Conservation (phyloP, 53 echinoderm and acorn worm species). For the Holothuria leucospilota region DNA sequence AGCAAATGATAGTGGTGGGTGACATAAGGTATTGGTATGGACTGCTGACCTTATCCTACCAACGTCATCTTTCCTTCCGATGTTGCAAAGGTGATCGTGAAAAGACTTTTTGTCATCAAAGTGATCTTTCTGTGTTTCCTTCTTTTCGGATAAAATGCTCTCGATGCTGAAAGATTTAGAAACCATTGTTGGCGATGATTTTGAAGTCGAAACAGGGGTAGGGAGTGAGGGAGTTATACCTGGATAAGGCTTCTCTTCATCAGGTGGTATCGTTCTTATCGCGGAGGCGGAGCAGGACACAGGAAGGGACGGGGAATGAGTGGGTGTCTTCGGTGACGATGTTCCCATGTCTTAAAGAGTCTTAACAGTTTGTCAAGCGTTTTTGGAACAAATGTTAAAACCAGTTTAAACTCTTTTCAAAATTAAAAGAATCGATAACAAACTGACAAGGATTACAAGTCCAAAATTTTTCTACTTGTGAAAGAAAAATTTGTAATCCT, state of each 20-base stretch:
- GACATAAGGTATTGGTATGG: not conserved
- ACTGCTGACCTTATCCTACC: not conserved
- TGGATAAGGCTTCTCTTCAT: not conserved
- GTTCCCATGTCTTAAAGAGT: too few species aligned
- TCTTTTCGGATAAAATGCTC: conserved; percentile 34
- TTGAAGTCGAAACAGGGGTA: not conserved
- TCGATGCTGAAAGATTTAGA: conserved; percentile 30
- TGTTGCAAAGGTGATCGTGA: not conserved
- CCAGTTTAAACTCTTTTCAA: too few species aligned
- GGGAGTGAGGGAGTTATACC: not conserved
- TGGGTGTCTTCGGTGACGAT: conserved; percentile 11
- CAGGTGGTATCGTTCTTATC: not conserved
- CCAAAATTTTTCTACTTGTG: too few species aligned
- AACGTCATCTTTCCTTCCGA: conserved; percentile 2
- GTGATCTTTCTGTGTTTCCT: not conserved
- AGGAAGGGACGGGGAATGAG: conserved; percentile 10
- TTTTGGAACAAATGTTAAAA: too few species aligned
- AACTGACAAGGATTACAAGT: too few species aligned
- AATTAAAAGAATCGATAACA: too few species aligned
- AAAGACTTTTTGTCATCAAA: not conserved
- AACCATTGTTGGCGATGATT: not conserved
- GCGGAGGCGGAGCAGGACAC: not conserved
- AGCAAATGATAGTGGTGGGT: not conserved
- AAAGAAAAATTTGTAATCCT: too few species aligned
- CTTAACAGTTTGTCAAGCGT: too few species aligned